Evolutionary conservation across 2,888 invertebrate species (phyloP).

Genomic region (Girardia tigrina): DNA sequence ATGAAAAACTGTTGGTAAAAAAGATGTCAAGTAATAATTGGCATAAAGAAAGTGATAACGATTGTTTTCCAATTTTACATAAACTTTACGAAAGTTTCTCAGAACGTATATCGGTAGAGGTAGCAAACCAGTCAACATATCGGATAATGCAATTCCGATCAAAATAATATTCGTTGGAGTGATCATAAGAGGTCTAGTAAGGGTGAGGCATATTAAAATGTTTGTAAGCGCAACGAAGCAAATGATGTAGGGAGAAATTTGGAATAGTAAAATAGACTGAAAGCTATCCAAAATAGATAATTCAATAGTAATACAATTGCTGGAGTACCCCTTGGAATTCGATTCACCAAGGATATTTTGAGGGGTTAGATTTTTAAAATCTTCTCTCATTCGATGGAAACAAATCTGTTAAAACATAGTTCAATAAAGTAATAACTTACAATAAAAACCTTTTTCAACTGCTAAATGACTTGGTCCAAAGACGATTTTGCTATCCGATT

Average conservation of each 20-base stretch:
- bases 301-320: background rate
- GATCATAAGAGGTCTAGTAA: conserved; percentile 75
- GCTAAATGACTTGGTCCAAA: too few species aligned
- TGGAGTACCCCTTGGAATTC: background rate
- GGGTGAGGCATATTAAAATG: conserved; percentile 72
- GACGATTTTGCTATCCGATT: too few species aligned
- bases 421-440: too few species aligned
- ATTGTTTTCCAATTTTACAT: background rate
- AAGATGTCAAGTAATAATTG: conserved; percentile 52
- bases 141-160: conserved; percentile 86
- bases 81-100: conserved; percentile 46
- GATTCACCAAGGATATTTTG: background rate
- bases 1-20: conserved; percentile 58
- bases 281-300: background rate
- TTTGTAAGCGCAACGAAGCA: conserved; percentile 77
- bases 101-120: conserved; percentile 33
- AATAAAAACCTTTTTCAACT: too few species aligned
- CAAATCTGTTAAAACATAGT: too few species aligned
- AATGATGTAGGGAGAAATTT: conserved; percentile 60
- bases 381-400: background rate
- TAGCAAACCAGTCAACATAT: conserved; percentile 62
- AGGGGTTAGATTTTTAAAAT: background rate
- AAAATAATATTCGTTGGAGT: conserved; percentile 77
- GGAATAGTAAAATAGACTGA: background rate
- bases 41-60: conserved; percentile 53